A percentile compares a stretch with the other conserved stretches of the same genome.
Conservation (phyloP, 2,797 vertebrate genomes). For the Helicolenus hilgendorfi region DNA sequence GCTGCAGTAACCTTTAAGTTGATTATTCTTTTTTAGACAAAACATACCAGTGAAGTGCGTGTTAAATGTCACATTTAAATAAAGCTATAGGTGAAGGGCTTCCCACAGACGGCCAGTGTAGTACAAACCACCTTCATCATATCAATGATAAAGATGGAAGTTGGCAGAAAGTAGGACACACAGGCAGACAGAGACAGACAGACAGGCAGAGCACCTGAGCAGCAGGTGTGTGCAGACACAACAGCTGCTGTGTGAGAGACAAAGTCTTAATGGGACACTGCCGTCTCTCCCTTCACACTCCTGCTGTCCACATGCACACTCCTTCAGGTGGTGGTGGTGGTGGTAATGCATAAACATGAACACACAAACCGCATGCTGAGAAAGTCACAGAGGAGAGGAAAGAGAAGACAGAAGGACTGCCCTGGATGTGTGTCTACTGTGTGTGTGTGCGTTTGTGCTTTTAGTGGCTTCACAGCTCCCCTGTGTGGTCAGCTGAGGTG, state of each 20-base stretch:
- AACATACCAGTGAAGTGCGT: not conserved
- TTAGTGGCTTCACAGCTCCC: constrained; percentile 82
- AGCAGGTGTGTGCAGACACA: constrained; percentile 77
- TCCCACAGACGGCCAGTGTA: not conserved
- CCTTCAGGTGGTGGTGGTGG: constrained; percentile 16
- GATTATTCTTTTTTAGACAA: constrained; percentile 19
- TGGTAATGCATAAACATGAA: constrained; percentile 74
- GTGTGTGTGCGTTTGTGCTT: not conserved
- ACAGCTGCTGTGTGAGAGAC: constrained; percentile 75
- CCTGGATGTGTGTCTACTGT: not conserved
- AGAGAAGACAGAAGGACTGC: constrained; percentile 5
- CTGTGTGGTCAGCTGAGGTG: constrained; percentile 68
- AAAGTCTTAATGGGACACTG: constrained; percentile 50
- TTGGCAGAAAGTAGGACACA: constrained; percentile 39
- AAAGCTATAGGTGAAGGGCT: not conserved
- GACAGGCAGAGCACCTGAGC: constrained; percentile 47
- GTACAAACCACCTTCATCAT: not conserved
- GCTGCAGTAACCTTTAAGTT: constrained; percentile 30
- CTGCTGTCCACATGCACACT: constrained; percentile 49
- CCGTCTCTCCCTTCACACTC: constrained; percentile 59
- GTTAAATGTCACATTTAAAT: constrained; percentile 60
- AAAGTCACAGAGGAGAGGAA: constrained; percentile 25
- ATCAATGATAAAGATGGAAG: not conserved
- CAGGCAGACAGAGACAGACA: not conserved
- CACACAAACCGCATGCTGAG: constrained; percentile 25